Percentiles rank a stretch among this genome's conserved stretches.
Conservation (phyloP, 1,140 invertebrate genomes). For the Diorhabda carinulata region DNA sequence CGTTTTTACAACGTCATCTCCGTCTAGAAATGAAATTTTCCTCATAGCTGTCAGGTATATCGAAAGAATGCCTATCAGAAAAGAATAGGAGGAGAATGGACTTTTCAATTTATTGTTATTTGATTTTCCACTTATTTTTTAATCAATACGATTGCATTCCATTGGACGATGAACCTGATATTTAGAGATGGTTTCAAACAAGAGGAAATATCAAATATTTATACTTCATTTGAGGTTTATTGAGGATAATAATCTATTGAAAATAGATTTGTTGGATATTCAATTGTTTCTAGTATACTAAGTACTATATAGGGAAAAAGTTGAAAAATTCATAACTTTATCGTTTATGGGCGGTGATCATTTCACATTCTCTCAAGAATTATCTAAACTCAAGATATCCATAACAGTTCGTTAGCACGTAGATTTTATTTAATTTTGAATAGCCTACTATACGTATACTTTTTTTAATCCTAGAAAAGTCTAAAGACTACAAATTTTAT, state of each 20-base stretch:
- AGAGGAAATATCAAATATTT: not conserved
- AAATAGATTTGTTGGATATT: not conserved
- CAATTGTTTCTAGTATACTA: no score
- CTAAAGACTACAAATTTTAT: no score
- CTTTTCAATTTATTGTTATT: not conserved
- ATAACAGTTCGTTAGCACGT: no score
- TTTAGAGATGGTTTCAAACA: not conserved
- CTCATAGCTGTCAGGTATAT: not conserved
- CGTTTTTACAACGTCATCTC: constrained; percentile 2
- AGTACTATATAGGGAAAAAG: no score
- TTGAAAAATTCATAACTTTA: no score
- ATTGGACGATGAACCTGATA: not conserved
- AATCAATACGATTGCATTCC: not conserved
- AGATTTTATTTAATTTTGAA: no score
- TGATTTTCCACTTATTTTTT: constrained; percentile 3
- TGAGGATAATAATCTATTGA: not conserved
- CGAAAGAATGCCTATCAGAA: constrained; percentile 2
- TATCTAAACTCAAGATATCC: no score
- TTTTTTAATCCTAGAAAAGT: no score
- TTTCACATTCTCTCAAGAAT: no score
- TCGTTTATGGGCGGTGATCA: no score
- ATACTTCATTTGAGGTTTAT: not conserved
- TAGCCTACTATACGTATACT: no score
- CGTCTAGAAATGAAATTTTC: constrained; percentile 2
- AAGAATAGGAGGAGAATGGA: not conserved